These are phyloP conservation scores for Menidia beryllina DNA, from an alignment of 2,113 vertebrate species.

Conservation along the genomic window DNA sequence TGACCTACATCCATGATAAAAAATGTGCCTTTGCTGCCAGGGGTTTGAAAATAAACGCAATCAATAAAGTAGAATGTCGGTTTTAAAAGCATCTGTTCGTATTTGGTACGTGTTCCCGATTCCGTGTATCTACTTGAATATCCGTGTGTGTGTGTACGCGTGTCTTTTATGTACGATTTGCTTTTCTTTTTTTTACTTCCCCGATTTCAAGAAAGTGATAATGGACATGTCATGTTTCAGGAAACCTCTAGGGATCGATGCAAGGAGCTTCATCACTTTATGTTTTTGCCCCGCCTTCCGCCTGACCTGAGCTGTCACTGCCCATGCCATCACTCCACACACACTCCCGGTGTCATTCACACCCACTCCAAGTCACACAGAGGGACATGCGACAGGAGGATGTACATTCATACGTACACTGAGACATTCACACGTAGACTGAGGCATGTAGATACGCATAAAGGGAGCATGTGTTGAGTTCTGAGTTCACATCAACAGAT, in stretches of 20 bases:
- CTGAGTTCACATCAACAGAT: background rate
- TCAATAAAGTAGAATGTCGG: slow-evolving; percentile 8
- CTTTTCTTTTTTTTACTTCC: background rate
- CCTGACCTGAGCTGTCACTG: slow-evolving; percentile 48
- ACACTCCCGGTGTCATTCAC: slow-evolving; percentile 26
- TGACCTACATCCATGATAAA: background rate
- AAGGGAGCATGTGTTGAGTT: background rate
- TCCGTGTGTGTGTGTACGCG: background rate
- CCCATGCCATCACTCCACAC: slow-evolving; percentile 12
- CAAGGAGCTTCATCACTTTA: slow-evolving; percentile 12
- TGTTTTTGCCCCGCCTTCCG: slow-evolving; percentile 1
- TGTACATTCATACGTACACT: slow-evolving; percentile 9
- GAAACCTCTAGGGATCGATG: slow-evolving; percentile 27
- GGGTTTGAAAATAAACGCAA: slow-evolving; percentile 13
- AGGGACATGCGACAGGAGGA: background rate
- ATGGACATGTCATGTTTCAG: slow-evolving; percentile 72
- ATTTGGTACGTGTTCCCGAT: slow-evolving; percentile 2
- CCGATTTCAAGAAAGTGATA: slow-evolving; percentile 36
- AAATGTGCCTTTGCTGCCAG: background rate
- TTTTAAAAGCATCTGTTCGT: slow-evolving; percentile 16
- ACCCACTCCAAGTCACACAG: slow-evolving; percentile 18
- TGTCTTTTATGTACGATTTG: background rate
- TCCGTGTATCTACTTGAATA: background rate
- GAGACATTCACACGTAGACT: slow-evolving; percentile 15
- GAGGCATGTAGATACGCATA: slow-evolving; percentile 3